phyloP scores from a whole-genome alignment of 2,113 vertebrate genomes.

The Leptocoma aspasia region DNA sequence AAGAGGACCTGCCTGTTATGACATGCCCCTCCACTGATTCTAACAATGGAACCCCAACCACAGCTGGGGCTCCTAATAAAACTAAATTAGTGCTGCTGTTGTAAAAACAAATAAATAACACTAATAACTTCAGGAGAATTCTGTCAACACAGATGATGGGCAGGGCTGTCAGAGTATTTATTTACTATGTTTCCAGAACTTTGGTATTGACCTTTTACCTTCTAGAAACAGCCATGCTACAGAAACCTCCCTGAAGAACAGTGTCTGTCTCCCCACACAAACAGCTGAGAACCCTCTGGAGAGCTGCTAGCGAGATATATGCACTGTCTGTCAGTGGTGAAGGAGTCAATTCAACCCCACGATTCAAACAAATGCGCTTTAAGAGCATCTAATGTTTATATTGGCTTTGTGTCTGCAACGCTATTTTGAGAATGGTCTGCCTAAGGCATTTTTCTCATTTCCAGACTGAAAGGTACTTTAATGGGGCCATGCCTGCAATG shows the following conservation, averaged over 20 bases:
- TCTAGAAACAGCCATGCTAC: constrained; percentile 11
- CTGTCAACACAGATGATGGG: constrained; percentile 7
- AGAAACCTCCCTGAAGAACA: constrained; percentile 27
- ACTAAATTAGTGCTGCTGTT: constrained; percentile 4
- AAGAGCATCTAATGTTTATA: constrained; percentile 54
- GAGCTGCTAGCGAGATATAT: constrained; percentile 31
- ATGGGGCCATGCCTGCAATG: constrained; percentile 35
- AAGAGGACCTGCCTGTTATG: not conserved
- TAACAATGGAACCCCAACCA: constrained; percentile 16
- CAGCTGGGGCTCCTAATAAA: constrained; percentile 4
- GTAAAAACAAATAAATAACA: constrained; percentile 37
- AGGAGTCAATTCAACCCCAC: constrained; percentile 26
- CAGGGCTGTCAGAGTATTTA: not conserved
- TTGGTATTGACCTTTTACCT: constrained; percentile 1
- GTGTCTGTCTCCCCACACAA: not conserved
- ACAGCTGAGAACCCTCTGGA: constrained; percentile 30
- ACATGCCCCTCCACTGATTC: not conserved
- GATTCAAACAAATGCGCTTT: constrained; percentile 49
- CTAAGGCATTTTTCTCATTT: constrained; percentile 67
- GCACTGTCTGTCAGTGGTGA: constrained; percentile 30
- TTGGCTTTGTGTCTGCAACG: constrained; percentile 39
- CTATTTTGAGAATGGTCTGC: constrained; percentile 64
- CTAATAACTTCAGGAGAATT: not conserved
- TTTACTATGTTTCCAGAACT: not conserved
- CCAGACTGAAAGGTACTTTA: constrained; percentile 59